Percentiles rank a stretch among this genome's conserved stretches.
These are phyloP conservation scores for Drosophila paramelanica DNA, from an alignment of 2,888 invertebrate genomes.

Conservation along the genomic window DNA sequence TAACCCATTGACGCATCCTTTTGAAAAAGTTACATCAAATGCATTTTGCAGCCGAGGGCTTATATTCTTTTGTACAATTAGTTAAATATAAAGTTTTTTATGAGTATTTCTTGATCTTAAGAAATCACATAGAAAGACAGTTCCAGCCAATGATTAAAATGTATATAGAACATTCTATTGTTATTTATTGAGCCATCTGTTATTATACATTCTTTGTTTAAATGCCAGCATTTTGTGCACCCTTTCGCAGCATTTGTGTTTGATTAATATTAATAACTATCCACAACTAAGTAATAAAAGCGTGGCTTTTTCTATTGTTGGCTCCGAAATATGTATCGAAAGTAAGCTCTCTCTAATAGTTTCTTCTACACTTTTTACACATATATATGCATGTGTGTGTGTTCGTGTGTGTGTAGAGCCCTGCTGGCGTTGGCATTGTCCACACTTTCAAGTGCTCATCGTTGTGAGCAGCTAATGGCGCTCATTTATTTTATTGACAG, in stretches of 20 bases:
- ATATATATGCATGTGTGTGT: background rate
- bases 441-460: slow-evolving; percentile 60
- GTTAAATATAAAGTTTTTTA: background rate
- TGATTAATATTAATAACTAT: too few species aligned
- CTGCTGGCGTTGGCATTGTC: slow-evolving; percentile 17
- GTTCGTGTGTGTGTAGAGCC: slow-evolving; percentile 2
- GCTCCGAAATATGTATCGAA: too few species aligned
- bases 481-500: slow-evolving; percentile 78
- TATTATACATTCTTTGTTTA: too few species aligned
- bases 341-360: too few species aligned
- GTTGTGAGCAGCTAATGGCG: slow-evolving; percentile 61
- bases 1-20: slow-evolving; percentile 60
- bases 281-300: too few species aligned
- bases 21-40: slow-evolving; percentile 16
- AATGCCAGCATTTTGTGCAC: too few species aligned
- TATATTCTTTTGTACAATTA: background rate
- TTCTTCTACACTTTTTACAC: too few species aligned
- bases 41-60: slow-evolving; percentile 1
- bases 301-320: too few species aligned
- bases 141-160: background rate
- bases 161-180: too few species aligned
- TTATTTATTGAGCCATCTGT: too few species aligned
- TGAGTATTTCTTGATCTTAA: background rate
- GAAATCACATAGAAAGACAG: background rate
- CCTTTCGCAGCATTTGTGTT: too few species aligned